Base-by-base conservation (phyloP, 2,113 vertebrate species). In the Semnornis frantzii region DNA sequence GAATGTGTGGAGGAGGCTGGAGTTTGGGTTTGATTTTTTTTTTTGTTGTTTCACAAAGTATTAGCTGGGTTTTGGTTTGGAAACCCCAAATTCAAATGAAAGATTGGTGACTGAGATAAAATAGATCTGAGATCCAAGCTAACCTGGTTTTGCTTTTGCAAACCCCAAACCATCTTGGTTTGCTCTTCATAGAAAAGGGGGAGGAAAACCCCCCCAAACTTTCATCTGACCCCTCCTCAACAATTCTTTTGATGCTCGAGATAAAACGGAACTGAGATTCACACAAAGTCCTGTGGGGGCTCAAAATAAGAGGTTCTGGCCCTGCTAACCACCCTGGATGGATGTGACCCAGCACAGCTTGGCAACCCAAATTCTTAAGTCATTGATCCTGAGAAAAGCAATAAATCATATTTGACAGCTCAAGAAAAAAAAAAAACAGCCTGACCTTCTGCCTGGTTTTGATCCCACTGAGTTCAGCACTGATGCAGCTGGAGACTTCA, bases 1-100 rank as follows among this genome's bases (percentile, higher is more conserved):
- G 95, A 95, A 97, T 96, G 95, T 94, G 94, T 93, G 95, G 94
- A 95, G 94, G 94, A 95, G 91, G 95, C 25, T 82, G 92, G 78
- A 91, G 89, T 91, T 97, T 82, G 69, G 89, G 54, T 34, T 69
- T 85, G 86, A 31, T 89, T 88, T 87, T 55, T 25, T 25, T 24
- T 9, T 6, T 60, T 63, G 68, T 54, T 89, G 19, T 37, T 69
- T 42, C 23, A 74, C 65, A 55, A 83, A 92, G 89, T 85, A 79
- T 91, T 92, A 33, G 27, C 87, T 65, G 89, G 94, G 87, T 94
- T 94, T 95, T 95, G 94, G 94, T 94, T 96, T 96, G 93, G 85
- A 94, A 95, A 94, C 89, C 89, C 87, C 75, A 81, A 85, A 95
- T 91, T 93, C 85, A 94, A 89, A 95, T 34, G 87, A n/a, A 91